These are phyloP conservation scores for Quadriops clusia DNA, from an alignment of 2,888 invertebrate genomes.

Conservation along the genomic window DNA sequence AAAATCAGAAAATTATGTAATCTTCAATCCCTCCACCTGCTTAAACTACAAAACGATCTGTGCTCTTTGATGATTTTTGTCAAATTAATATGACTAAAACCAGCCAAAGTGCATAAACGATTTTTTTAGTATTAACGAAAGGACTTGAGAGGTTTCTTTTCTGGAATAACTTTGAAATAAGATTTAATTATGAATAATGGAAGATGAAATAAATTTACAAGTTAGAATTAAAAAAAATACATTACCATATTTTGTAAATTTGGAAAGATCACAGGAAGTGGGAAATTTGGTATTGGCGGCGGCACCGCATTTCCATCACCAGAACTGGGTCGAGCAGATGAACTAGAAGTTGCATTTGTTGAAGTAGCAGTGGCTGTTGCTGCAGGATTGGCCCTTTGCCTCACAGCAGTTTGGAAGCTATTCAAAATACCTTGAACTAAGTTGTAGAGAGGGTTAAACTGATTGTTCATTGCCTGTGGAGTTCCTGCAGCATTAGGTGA, in stretches of 20 bases:
- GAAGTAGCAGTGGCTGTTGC: constrained; percentile 1
- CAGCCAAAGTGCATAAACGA: too few species aligned
- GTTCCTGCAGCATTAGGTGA: constrained; percentile 5
- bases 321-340: constrained; percentile 5
- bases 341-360: constrained; percentile 1
- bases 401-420: constrained; percentile 20
- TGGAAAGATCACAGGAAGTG: constrained; percentile 14
- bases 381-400: constrained; percentile 10
- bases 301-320: constrained; percentile 3
- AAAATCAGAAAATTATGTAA: too few species aligned
- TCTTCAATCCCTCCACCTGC: too few species aligned
- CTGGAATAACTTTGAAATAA: too few species aligned
- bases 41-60: too few species aligned
- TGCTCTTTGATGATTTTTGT: too few species aligned
- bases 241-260: constrained; percentile 22
- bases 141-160: too few species aligned
- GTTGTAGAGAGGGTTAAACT: constrained; percentile 19
- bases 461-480: constrained; percentile 9
- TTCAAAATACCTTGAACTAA: constrained; percentile 24
- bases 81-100: too few species aligned
- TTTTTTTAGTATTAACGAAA: too few species aligned
- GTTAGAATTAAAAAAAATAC: constrained; percentile 11
- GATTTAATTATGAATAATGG: background rate
- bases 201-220: background rate
- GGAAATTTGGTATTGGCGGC: constrained; percentile 6